Evolutionary conservation across 2,888 invertebrate genomes (phyloP).

Genomic region (Lithophane socia): DNA sequence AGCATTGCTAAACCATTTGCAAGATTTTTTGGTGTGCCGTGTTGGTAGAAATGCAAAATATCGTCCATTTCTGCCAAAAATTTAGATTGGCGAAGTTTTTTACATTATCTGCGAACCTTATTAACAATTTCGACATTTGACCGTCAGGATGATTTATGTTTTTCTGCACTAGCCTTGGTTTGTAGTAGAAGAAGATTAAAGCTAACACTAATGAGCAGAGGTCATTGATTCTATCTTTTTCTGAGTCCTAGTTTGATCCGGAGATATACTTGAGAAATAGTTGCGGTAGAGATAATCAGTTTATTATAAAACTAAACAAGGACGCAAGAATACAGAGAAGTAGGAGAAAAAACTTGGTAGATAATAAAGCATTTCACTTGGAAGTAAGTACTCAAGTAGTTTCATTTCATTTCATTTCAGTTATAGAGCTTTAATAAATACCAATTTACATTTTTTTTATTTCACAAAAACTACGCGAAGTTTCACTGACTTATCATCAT

Average conservation of each 20-base stretch:
- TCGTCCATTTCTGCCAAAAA: neutral
- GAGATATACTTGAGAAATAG: conserved; percentile 4
- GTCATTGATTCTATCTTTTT: conserved; percentile 39
- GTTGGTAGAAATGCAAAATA: neutral
- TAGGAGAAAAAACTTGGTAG: neutral
- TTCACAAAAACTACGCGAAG: neutral
- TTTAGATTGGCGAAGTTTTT: neutral
- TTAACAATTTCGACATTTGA: conserved; percentile 24
- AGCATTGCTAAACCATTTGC: no score
- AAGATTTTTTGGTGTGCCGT: neutral
- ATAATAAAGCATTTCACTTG: neutral
- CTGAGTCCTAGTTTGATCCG: conserved; percentile 23
- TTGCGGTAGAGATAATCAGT: neutral
- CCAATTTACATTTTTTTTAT: no score
- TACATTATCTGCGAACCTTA: conserved; percentile 4
- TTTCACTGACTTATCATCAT: neutral
- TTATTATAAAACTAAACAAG: neutral
- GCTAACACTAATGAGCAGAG: conserved; percentile 35
- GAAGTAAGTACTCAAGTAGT: neutral
- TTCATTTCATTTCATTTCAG: no score
- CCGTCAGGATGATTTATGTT: conserved; percentile 10
- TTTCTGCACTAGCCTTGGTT: conserved; percentile 34
- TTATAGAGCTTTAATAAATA: neutral
- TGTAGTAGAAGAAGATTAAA: conserved; percentile 31
- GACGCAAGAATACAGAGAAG: neutral